Evolutionary conservation across 1,140 invertebrate genomes (phyloP), one percentile per base, ranked within the genome.

Genomic region (Muscidifurax raptorellus): DNA sequence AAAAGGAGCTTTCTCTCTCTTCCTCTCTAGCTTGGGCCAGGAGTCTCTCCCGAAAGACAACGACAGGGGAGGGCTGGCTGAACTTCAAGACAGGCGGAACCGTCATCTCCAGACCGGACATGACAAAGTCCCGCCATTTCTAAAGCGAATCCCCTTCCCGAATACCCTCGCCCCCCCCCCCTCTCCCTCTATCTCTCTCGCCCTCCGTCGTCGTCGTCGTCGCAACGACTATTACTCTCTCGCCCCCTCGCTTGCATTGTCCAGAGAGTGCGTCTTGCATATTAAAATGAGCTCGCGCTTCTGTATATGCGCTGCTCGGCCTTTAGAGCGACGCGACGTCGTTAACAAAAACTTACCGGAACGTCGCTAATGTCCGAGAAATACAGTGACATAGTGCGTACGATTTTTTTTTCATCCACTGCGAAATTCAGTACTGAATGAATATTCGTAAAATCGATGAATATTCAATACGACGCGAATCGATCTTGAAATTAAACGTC

Each of bases 31-130:
- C 52, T 18, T 18, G 18, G 15, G 3, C 52, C 36, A 40, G 36
- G 71, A 28, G 18, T 66, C 36, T 18, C 10, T 44, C 27, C 28
- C 69, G 78, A 84, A 84, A 83, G 83, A 86, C 78, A 84, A 80
- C 80, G 82, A 72, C 47, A 44, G 12, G 77, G 71, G 32, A 25
- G 32, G 28, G 22, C 22, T n/a, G 74, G 28, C 59, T 86, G 88
- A 90, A 90, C 89, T 90, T 90, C 80, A 87, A 89, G 88, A 89
- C 89, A 87, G 89, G 86, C 89, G 88, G 87, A 90, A 90, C 90
- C 89, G 90, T 89, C 90, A 90, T 90, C 88, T 89, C 90, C 90
- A 90, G 86, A 75, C 88, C 88, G 90, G 90, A 91, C 90, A 91
- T 90, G 90, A 91, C 87, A 90, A 90, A 90, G 86, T 90, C 87